These are phyloP conservation scores for Micronycteris hirsuta DNA, from an alignment of 2,113 vertebrate species.

Conservation along the genomic window DNA sequence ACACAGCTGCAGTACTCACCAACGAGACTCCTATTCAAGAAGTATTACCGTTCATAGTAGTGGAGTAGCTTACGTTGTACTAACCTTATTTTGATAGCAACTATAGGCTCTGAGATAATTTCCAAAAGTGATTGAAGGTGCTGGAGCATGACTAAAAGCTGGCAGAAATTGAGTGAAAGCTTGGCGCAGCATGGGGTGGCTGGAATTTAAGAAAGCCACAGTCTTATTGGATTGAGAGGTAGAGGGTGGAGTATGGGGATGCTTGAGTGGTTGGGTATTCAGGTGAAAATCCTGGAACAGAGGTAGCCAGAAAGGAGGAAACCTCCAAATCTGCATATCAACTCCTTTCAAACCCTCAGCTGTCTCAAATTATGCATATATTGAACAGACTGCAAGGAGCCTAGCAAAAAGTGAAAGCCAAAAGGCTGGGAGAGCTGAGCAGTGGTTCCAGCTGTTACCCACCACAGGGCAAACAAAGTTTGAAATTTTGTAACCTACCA, in stretches of 20 bases:
- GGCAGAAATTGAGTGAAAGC: neutral
- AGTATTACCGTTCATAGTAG: neutral
- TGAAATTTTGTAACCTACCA: neutral
- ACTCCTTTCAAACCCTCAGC: neutral
- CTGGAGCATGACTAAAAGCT: neutral
- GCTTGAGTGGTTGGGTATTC: neutral
- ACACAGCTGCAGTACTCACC: neutral
- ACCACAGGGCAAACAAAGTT: neutral
- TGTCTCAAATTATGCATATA: neutral
- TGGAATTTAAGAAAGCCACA: neutral
- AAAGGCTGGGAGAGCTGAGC: neutral
- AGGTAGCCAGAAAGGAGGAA: neutral
- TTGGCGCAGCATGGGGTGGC: neutral
- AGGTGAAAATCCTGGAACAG: neutral
- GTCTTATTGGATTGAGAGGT: neutral
- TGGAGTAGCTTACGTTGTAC: neutral
- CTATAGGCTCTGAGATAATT: neutral
- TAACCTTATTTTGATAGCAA: neutral
- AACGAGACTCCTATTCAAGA: neutral
- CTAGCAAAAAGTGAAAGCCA: neutral
- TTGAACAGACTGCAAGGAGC: neutral
- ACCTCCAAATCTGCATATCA: neutral
- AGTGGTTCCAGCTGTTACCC: neutral
- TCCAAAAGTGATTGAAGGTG: neutral
- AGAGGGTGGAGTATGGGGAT: neutral